Evolutionary conservation across 1,140 invertebrate genomes (phyloP).

Genomic region (Macrocentrus cingulum): DNA sequence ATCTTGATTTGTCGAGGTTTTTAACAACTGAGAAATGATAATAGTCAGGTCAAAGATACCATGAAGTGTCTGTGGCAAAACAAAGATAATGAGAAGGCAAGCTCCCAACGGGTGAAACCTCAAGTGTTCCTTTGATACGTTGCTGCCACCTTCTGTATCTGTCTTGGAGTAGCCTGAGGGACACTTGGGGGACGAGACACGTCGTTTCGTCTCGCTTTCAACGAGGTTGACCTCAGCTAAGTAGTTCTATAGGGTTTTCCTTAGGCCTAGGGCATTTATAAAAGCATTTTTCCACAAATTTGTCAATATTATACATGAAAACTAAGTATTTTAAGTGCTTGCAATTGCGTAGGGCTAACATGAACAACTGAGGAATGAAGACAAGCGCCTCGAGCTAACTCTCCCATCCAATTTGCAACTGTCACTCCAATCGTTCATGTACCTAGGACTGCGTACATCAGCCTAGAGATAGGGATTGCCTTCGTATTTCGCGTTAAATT

Average conservation of each 20-base stretch:
- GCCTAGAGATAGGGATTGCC: too few species aligned
- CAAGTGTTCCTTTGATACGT: neutral
- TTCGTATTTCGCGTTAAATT: too few species aligned
- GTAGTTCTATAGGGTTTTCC: neutral
- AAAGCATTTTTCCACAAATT: too few species aligned
- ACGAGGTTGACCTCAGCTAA: neutral
- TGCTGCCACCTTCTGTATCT: neutral
- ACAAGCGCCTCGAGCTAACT: neutral
- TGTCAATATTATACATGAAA: neutral
- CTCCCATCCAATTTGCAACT: neutral
- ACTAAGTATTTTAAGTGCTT: neutral
- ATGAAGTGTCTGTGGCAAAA: neutral
- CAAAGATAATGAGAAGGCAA: slow-evolving; percentile 1
- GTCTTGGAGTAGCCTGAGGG: neutral
- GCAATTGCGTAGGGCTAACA: too few species aligned
- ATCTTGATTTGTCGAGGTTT: neutral
- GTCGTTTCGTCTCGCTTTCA: slow-evolving; percentile 2
- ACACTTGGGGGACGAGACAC: neutral
- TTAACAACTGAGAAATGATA: slow-evolving; percentile 2
- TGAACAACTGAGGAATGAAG: neutral
- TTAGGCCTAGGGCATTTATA: too few species aligned
- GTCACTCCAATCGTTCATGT: neutral
- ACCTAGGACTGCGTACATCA: too few species aligned
- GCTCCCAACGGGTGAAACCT: neutral
- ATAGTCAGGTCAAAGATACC: slow-evolving; percentile 3